Conservation (phyloP, 2,888 invertebrate genomes). For the Trissolcus japonicus region DNA sequence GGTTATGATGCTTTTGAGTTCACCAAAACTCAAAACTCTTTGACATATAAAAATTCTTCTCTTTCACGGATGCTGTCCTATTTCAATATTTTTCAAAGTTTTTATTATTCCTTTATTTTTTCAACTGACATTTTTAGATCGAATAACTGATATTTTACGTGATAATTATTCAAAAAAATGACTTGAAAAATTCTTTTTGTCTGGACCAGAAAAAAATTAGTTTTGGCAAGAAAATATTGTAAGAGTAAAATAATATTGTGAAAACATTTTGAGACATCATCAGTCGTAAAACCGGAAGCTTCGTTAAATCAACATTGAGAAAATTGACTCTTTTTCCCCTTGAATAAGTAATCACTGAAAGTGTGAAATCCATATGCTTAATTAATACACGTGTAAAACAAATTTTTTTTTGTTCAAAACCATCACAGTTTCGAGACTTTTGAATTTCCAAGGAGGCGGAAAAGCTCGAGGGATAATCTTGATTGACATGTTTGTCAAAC, state of each 20-base stretch:
- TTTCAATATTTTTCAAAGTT: no score
- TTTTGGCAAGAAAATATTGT: not conserved
- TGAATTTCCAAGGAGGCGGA: slow-evolving; percentile 20
- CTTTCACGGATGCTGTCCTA: not conserved
- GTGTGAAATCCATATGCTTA: slow-evolving; percentile 47
- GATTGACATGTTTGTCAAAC: slow-evolving; percentile 55
- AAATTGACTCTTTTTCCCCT: slow-evolving; percentile 1
- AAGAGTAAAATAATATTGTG: not conserved
- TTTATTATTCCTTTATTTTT: not conserved
- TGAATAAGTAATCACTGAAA: slow-evolving; percentile 16
- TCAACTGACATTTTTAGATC: not conserved
- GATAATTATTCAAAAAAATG: not conserved
- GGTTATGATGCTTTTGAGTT: slow-evolving; percentile 57
- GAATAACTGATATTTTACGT: not conserved
- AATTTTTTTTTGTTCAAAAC: slow-evolving; percentile 13
- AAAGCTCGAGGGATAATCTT: slow-evolving; percentile 33
- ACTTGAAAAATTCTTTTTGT: not conserved
- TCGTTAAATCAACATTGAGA: not conserved
- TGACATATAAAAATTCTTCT: slow-evolving; percentile 18
- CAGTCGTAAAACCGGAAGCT: slow-evolving; percentile 1
- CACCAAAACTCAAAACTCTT: slow-evolving; percentile 25
- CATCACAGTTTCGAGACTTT: slow-evolving; percentile 3
- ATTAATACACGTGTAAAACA: slow-evolving; percentile 29
- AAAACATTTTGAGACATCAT: not conserved
- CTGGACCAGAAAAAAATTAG: not conserved